These are phyloP conservation scores for Poecilia latipinna DNA, from an alignment of 2,113 vertebrate species.

Conservation along the genomic window DNA sequence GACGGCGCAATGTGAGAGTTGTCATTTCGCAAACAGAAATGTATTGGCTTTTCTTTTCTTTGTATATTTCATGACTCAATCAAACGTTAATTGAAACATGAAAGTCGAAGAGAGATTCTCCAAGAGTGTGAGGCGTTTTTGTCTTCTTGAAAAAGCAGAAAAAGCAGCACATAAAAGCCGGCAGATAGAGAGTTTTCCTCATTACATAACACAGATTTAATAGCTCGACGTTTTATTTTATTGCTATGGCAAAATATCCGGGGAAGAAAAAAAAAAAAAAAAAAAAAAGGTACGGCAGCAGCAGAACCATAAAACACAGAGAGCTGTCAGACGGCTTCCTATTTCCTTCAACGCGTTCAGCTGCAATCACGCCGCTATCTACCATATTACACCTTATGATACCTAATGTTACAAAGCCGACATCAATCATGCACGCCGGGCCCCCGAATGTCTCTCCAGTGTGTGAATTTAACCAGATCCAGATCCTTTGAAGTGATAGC, in stretches of 20 bases:
- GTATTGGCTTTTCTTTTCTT: conserved; percentile 51
- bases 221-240: conserved; percentile 54
- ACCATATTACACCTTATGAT: conserved; percentile 74
- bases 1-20: conserved; percentile 61
- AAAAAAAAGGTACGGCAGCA: conserved; percentile 37
- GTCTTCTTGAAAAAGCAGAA: background rate
- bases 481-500: conserved; percentile 77
- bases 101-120: conserved; percentile 48
- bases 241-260: conserved; percentile 22
- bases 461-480: conserved; percentile 73
- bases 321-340: conserved; percentile 56
- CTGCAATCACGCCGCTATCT: conserved; percentile 65
- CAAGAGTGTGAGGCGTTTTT: conserved; percentile 13
- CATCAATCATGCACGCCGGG: conserved; percentile 77
- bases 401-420: conserved; percentile 72
- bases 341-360: conserved; percentile 56
- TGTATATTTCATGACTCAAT: conserved; percentile 73
- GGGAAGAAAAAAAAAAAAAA: background rate
- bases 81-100: conserved; percentile 75
- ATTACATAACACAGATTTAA: conserved; percentile 56
- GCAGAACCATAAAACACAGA: conserved; percentile 49
- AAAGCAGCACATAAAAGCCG: background rate
- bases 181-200: conserved; percentile 9
- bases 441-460: conserved; percentile 60
- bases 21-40: conserved; percentile 69